Evolutionary conservation across 2,888 invertebrate genomes (phyloP).

Genomic region (Cylloceria caligata): DNA sequence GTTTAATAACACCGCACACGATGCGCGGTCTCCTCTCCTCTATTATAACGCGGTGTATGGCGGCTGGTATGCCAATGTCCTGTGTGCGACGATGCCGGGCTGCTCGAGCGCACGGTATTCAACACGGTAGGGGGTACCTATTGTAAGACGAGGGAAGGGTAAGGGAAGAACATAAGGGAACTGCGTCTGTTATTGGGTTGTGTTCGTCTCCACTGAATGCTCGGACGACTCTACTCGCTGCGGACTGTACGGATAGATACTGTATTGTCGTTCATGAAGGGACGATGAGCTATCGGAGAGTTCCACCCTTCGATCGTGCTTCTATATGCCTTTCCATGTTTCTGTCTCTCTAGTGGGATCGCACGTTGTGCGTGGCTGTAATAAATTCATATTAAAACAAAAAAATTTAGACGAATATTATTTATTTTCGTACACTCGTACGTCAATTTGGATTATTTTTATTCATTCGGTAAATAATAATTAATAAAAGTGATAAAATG

Average conservation of each 20-base stretch:
- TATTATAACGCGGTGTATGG: constrained; percentile 22
- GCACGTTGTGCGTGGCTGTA: background rate
- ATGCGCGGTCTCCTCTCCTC: constrained; percentile 66
- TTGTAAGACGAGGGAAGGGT: background rate
- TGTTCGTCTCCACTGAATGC: background rate
- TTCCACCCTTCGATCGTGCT: background rate
- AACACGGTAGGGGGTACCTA: background rate
- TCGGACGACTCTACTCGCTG: background rate
- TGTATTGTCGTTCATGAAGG: constrained; percentile 7
- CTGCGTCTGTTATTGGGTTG: background rate
- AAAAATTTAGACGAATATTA: background rate
- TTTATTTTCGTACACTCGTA: background rate
- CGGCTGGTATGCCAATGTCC: constrained; percentile 24
- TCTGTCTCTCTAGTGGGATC: background rate
- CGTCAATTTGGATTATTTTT: background rate
- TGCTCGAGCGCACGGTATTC: constrained; percentile 49
- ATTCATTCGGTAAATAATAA: too few species aligned
- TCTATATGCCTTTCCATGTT: background rate
- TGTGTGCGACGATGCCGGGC: constrained; percentile 10
- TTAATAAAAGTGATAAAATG: too few species aligned
- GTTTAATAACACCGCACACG: constrained; percentile 82
- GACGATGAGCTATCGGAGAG: background rate
- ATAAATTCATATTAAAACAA: background rate
- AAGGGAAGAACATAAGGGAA: constrained; percentile 4
- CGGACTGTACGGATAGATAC: background rate